Percentiles rank a stretch among this genome's conserved stretches.
These are phyloP conservation scores for Cydia strobilella DNA, from an alignment of 1,140 invertebrate genomes.

Conservation along the genomic window DNA sequence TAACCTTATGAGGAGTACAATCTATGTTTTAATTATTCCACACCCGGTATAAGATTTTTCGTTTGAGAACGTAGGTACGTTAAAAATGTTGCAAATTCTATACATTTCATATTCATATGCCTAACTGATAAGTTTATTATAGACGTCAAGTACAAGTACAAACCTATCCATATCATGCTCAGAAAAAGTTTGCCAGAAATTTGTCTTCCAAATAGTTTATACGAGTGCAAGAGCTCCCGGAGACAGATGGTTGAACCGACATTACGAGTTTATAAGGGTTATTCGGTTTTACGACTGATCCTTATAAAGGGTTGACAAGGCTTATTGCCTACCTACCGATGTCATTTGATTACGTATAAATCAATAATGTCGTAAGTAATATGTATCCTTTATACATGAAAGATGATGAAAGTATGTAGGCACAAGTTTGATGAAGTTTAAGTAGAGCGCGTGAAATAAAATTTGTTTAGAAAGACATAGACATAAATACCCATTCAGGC, in stretches of 20 bases:
- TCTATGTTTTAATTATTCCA: too few species aligned
- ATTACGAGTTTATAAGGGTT: conserved; percentile 30
- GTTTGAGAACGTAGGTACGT: too few species aligned
- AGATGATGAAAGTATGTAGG: conserved; percentile 22
- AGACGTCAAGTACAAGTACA: background rate
- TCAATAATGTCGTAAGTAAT: background rate
- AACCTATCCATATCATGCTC: background rate
- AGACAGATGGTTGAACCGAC: conserved; percentile 5
- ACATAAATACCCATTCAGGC: conserved; percentile 27
- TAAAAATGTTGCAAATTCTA: too few species aligned
- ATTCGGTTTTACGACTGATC: conserved; percentile 23
- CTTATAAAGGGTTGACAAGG: background rate
- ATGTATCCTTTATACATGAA: background rate
- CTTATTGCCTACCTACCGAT: background rate
- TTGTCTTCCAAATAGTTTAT: conserved; percentile 7
- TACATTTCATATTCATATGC: too few species aligned
- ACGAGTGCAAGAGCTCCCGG: background rate
- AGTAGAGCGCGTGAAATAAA: conserved; percentile 41
- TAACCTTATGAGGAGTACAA: too few species aligned
- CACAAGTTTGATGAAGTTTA: conserved; percentile 34
- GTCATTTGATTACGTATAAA: conserved; percentile 13
- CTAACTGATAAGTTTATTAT: too few species aligned
- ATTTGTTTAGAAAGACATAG: conserved; percentile 46
- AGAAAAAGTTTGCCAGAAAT: background rate
- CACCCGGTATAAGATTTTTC: too few species aligned